Percentiles rank a stretch among this genome's conserved stretches.
Conservation (phyloP, 2,888 invertebrate genomes). For the Dermolepida albohirtum region DNA sequence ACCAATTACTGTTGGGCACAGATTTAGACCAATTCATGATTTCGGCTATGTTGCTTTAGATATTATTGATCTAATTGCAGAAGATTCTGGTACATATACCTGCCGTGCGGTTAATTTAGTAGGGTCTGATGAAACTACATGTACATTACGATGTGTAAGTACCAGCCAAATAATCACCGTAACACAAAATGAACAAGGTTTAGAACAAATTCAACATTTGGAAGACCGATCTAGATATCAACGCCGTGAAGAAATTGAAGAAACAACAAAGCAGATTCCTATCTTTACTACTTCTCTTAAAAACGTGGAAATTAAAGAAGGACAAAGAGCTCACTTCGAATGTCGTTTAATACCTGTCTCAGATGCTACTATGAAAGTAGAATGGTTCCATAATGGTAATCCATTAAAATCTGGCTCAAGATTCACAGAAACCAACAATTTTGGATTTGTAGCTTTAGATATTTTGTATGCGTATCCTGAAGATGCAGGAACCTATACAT, state of each 20-base stretch:
- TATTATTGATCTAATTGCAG: constrained; percentile 94
- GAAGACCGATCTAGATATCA: constrained; percentile 87
- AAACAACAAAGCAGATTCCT: constrained; percentile 90
- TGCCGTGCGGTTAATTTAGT: constrained; percentile 91
- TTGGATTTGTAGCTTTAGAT: constrained; percentile 97
- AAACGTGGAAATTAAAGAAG: constrained; percentile 92
- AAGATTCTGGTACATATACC: constrained; percentile 95
- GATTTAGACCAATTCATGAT: constrained; percentile 97
- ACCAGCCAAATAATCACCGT: constrained; percentile 85
- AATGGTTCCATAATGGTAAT: constrained; percentile 94
- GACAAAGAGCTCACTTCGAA: constrained; percentile 94
- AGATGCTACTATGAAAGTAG: constrained; percentile 92
- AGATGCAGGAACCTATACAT: constrained; percentile 96
- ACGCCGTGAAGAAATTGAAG: constrained; percentile 80
- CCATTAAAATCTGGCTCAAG: constrained; percentile 93
- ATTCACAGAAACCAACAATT: constrained; percentile 96
- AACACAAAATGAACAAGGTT: constrained; percentile 88
- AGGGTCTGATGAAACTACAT: constrained; percentile 88
- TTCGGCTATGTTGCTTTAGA: constrained; percentile 99
- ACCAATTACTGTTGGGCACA: constrained; percentile 92
- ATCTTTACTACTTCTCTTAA: constrained; percentile 93
- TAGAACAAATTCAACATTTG: constrained; percentile 89
- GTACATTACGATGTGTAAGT: constrained; percentile 78
- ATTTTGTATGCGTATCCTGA: constrained; percentile 96
- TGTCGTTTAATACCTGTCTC: constrained; percentile 94